Base-by-base conservation (phyloP, 2,113 vertebrate genomes). In the Rhabdomys dilectus region DNA sequence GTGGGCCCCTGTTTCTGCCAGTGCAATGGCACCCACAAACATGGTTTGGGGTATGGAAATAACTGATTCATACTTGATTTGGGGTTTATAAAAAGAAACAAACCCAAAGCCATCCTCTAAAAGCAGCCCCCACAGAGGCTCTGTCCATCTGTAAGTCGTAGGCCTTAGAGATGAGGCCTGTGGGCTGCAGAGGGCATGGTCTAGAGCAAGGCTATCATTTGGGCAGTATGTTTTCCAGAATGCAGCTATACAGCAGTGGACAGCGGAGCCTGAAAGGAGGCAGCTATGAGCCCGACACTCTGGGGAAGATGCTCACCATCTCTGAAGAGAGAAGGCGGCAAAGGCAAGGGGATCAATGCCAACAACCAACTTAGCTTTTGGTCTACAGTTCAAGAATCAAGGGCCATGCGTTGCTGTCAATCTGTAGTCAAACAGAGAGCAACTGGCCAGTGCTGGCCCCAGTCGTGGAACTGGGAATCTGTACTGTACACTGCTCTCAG, bases 31-130 rank as follows among this genome's bases (percentile, higher is more conserved):
- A 66, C 26, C 81, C 48, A 88, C 73, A 81, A 90, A 76, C 84
- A 92, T n/a, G 45, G 62, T 42, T 90, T 53, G 16, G 24, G 31
- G n/a, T 48, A 9, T 91, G 2, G 39, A 87, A 95, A 91, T 87
- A 93, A 75, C 64, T 72, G 31, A 86, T 58, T 95, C 62, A 26
- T 80, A 73, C 34, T 87, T 90, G 91, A 89, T 58, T 56, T 51
- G 8, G 51, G 75, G 13, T 93, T 51, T 64, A 64, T 80, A n/a
- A 94, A 93, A 93, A 68, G 53, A 58, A 91, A 93, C 88, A 58
- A 91, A 93, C 91, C 77, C 68, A 72, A 89, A 81, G 66, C 56
- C 39, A 89, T 45, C 39, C 31, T 82, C 34, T 87, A 80, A 90
- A 68, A 92, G 39, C 58, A 62, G 80, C 15, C 75, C 39, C 15